Evolutionary conservation across 2,797 vertebrate genomes (phyloP), one percentile per base, ranked within the genome.

Genomic region (Atherinosoma microstoma): DNA sequence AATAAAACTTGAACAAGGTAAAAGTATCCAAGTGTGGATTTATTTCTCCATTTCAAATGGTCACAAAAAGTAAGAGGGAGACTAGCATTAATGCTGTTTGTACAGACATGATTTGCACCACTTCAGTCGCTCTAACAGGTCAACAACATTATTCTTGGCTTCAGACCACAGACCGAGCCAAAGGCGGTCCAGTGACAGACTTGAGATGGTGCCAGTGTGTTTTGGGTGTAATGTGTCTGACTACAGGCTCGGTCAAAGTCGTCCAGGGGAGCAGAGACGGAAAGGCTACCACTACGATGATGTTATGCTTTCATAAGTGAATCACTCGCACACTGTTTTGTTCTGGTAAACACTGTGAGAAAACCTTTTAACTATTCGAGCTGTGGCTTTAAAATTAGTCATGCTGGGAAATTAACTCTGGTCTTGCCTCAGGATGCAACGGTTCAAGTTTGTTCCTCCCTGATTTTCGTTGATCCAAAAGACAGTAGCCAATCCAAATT

Each of bases 111-210:
- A 86, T 74, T 67, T 54, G 11, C 68, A 70, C 75, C 73, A 76
- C 83, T 79, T 76, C 51, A 84, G 80, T 71, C 49, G 57, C 76
- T 82, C 64, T 64, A 54, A 68, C 47, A 77, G 87, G 91, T 85
- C 82, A 88, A 85, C 80, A 81, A 73, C 78, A 89, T 90, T 91
- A 84, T 82, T 88, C 80, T 91, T 91, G 90, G 89, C 87, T 72
- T 18, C 63, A 56, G 75, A 81, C 72, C 65, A 51, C 76, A 61
- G 70, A 61, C 78, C 13, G 64, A 80, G 80, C 58, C 80, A 64
- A 65, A 81, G 81, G 77, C 80, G 24, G 80, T 64, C 64, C 78
- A 73, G 67, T 65, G 84, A 64, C 71, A 73, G 80, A 78, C 63
- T 82, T 83, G 81, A 90, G 84, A 83, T 18, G 73, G 72, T 87